phyloP scores from a whole-genome alignment of 2,797 vertebrate genomes.

The Myoxocephalus aenaeus region DNA sequence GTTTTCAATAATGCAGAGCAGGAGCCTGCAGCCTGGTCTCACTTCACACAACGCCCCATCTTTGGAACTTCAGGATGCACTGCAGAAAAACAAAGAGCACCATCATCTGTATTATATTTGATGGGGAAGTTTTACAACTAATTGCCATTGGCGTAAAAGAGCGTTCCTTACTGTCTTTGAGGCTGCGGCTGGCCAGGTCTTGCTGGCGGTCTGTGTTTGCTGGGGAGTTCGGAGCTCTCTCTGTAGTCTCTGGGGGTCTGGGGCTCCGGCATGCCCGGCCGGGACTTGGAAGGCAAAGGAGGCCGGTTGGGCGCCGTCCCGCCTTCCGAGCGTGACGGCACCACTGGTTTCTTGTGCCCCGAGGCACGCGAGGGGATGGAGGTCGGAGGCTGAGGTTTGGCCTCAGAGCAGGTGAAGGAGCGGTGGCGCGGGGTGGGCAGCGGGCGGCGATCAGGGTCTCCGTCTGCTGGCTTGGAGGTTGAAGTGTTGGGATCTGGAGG shows the following conservation, averaged over 20 bases:
- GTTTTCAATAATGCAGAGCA: slow-evolving; percentile 27
- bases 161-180: slow-evolving; percentile 71
- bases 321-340: slow-evolving; percentile 87
- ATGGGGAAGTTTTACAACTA: background rate
- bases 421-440: slow-evolving; percentile 87
- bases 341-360: slow-evolving; percentile 85
- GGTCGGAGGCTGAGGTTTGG: slow-evolving; percentile 68
- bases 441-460: slow-evolving; percentile 80
- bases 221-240: slow-evolving; percentile 87
- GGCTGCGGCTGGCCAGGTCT: slow-evolving; percentile 65
- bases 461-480: slow-evolving; percentile 80
- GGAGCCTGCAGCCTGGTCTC: slow-evolving; percentile 44
- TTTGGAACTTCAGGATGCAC: slow-evolving; percentile 77
- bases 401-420: slow-evolving; percentile 91
- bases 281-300: slow-evolving; percentile 88
- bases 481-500: slow-evolving; percentile 72
- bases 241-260: slow-evolving; percentile 87
- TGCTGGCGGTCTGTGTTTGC: slow-evolving; percentile 77
- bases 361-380: slow-evolving; percentile 58
- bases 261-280: slow-evolving; percentile 72
- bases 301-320: slow-evolving; percentile 81
- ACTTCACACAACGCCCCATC: slow-evolving; percentile 78
- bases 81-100: slow-evolving; percentile 49
- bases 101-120: background rate
- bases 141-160: background rate